Evolutionary conservation across 2,888 invertebrate species (phyloP).

Genomic region (Caenorhabditis sp.): DNA sequence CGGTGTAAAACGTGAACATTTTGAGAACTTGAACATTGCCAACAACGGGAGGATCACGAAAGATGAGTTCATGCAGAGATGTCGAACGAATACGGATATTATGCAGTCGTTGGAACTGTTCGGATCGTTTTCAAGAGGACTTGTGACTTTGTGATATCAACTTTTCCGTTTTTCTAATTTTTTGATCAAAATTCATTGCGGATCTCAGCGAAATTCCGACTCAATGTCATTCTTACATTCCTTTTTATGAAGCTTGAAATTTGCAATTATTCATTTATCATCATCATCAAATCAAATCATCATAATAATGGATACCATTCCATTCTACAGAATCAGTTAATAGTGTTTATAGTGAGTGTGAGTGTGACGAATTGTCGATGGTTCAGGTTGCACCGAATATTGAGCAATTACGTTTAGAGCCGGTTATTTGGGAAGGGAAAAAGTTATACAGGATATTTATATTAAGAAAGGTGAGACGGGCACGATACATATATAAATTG

Average conservation of each 20-base stretch:
- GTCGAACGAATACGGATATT: conserved; percentile 51
- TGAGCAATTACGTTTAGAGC: not conserved
- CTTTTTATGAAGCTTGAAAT: conserved; percentile 1
- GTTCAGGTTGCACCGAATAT: conserved; percentile 34
- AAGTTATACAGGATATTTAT: not conserved
- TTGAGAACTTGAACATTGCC: conserved; percentile 68
- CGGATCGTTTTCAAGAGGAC: conserved; percentile 23
- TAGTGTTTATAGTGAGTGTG: not conserved
- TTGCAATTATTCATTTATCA: conserved; percentile 14
- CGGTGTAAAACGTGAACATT: no score
- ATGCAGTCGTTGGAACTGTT: conserved; percentile 37
- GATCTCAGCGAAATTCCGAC: conserved; percentile 8
- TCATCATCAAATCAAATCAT: no score
- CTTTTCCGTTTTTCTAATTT: not conserved
- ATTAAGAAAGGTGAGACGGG: not conserved
- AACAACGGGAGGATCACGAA: conserved; percentile 60
- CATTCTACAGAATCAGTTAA: conserved; percentile 19
- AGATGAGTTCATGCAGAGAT: conserved; percentile 85
- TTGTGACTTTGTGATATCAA: conserved; percentile 3
- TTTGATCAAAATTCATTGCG: not conserved
- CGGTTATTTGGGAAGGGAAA: not conserved
- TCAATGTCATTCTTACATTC: conserved; percentile 4
- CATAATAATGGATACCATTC: conserved; percentile 7
- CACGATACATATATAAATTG: conserved; percentile 2
- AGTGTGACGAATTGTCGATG: conserved; percentile 39